Percentiles rank a stretch among this genome's conserved stretches.
These are phyloP conservation scores for Leptobrachium leishanense DNA, from an alignment of 2,113 vertebrate species.

Conservation along the genomic window DNA sequence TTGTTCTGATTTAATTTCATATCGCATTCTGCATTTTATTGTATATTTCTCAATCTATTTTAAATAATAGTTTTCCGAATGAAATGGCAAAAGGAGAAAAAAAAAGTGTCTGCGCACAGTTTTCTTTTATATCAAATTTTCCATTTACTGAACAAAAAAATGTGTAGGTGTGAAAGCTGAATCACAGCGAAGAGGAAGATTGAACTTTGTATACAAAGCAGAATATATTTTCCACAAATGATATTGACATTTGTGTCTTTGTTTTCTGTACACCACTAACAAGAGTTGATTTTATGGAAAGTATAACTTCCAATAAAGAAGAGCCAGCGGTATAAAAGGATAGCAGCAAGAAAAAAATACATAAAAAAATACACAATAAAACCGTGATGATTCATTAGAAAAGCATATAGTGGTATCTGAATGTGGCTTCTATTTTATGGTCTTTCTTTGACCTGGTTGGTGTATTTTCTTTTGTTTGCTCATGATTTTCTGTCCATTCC, in stretches of 20 bases:
- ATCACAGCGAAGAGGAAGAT: conserved; percentile 8
- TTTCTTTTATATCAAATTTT: conserved; percentile 11
- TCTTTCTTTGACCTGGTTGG: too few species aligned
- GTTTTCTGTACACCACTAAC: conserved; percentile 11
- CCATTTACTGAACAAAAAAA: neutral
- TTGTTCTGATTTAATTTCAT: neutral
- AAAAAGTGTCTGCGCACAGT: neutral
- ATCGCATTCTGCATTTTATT: neutral
- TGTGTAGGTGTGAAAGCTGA: conserved; percentile 30
- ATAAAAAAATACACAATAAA: too few species aligned
- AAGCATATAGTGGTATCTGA: too few species aligned
- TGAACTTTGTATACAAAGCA: conserved; percentile 27
- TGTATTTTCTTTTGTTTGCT: too few species aligned
- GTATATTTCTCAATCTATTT: neutral
- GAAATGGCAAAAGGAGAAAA: neutral
- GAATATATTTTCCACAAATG: conserved; percentile 23
- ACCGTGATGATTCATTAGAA: too few species aligned
- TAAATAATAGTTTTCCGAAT: neutral
- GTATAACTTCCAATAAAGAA: too few species aligned
- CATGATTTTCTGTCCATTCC: too few species aligned
- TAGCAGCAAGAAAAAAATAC: too few species aligned
- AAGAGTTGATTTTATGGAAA: neutral
- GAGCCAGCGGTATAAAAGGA: too few species aligned
- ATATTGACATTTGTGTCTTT: conserved; percentile 24
- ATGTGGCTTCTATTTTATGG: too few species aligned